A percentile compares a stretch with the other conserved stretches of the same genome.
Conservation (phyloP, 2,888 invertebrate genomes). For the Laothoe populi region DNA sequence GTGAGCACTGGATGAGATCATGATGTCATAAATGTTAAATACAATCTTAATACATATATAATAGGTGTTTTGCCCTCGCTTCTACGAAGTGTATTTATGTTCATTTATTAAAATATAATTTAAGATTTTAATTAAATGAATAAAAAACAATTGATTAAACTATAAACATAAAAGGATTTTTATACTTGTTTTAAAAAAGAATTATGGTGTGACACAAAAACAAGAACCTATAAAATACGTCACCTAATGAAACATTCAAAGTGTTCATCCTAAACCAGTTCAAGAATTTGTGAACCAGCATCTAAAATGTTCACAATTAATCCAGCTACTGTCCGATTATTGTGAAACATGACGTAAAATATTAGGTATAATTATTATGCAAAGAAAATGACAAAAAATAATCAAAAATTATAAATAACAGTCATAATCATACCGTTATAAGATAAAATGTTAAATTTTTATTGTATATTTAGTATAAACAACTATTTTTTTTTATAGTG, state of each 20-base stretch:
- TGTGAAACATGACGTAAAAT: too few relatives aligned
- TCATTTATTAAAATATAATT: too few relatives aligned
- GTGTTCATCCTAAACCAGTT: constrained; percentile 6
- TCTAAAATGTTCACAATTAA: not conserved
- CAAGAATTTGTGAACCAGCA: not conserved
- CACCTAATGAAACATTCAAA: not conserved
- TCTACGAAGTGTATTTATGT: not conserved
- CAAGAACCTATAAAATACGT: constrained; percentile 5
- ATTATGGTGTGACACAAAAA: not conserved
- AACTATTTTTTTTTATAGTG: too few relatives aligned
- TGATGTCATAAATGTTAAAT: constrained; percentile 18
- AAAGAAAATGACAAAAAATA: too few relatives aligned
- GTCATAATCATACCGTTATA: too few relatives aligned
- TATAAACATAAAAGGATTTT: not conserved
- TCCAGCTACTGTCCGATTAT: not conserved
- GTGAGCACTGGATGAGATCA: not conserved
- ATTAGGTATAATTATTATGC: too few relatives aligned
- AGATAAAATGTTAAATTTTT: too few relatives aligned
- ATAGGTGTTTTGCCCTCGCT: not conserved
- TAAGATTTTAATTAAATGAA: too few relatives aligned
- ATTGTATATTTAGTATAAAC: too few relatives aligned
- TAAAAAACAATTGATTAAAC: not conserved
- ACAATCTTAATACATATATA: not conserved
- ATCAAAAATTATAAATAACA: too few relatives aligned
- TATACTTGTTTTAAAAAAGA: not conserved